Conservation (phyloP, 2,797 vertebrate species). For the Otolemur crassicaudatus region DNA sequence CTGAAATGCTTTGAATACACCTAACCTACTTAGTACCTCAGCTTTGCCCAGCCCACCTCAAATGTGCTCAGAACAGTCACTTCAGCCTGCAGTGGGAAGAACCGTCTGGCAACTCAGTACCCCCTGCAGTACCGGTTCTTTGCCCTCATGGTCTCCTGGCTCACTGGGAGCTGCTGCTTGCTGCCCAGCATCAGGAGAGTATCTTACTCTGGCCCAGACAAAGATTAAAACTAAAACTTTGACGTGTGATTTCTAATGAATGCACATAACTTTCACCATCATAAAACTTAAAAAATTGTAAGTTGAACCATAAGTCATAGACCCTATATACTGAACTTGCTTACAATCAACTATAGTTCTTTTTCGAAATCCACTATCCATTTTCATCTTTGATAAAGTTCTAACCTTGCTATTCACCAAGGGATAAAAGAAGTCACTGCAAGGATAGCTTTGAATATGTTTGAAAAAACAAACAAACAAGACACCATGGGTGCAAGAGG, state of each 20-base stretch:
- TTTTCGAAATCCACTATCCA: constrained; percentile 22
- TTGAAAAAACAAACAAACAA: neutral
- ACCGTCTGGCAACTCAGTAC: neutral
- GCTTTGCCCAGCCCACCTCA: neutral
- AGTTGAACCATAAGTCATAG: neutral
- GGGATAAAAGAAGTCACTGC: neutral
- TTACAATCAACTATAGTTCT: constrained; percentile 27
- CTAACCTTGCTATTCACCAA: neutral
- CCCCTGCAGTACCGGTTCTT: neutral
- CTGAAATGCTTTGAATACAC: neutral
- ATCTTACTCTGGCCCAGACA: neutral
- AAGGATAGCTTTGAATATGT: neutral
- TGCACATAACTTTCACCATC: neutral
- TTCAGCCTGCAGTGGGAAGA: neutral
- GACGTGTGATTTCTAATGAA: neutral
- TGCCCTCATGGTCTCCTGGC: no score
- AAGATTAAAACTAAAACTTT: neutral
- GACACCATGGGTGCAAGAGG: neutral
- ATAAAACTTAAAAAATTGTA: neutral
- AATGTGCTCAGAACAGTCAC: neutral
- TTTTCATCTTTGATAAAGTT: constrained; percentile 21
- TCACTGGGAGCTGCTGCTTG: neutral
- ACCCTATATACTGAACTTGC: neutral
- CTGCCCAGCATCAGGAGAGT: neutral
- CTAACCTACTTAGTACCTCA: neutral